phyloP scores from a whole-genome alignment of 2,797 vertebrate genomes.

The Poeciliopsis presidionis region DNA sequence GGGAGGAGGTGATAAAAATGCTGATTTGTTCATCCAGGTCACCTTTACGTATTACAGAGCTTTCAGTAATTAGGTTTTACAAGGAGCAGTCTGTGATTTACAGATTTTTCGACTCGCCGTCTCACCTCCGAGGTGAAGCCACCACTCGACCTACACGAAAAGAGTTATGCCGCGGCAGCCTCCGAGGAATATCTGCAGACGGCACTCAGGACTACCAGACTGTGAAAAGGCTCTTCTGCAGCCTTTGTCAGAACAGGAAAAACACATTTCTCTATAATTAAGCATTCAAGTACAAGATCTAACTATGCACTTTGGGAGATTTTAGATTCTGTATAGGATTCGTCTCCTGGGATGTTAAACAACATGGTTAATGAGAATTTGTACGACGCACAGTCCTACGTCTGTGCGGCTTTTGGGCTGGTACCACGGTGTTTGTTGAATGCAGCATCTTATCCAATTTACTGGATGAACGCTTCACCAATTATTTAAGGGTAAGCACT shows the following conservation, averaged over 20 bases:
- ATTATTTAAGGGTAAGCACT: conserved; percentile 13
- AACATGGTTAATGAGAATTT: neutral
- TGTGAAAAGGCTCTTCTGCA: neutral
- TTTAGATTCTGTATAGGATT: neutral
- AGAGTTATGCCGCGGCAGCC: conserved; percentile 9
- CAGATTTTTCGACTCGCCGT: conserved; percentile 14
- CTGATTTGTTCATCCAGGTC: conserved; percentile 23
- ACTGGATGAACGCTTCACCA: conserved; percentile 1
- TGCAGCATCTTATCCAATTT: conserved; percentile 5
- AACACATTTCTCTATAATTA: neutral
- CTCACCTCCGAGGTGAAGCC: conserved; percentile 24
- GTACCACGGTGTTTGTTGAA: neutral
- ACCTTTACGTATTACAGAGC: conserved; percentile 26
- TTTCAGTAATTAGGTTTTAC: conserved; percentile 33
- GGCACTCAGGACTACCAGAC: neutral
- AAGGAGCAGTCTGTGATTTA: conserved; percentile 31
- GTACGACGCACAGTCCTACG: neutral
- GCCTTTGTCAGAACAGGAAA: neutral
- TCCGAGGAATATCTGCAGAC: conserved; percentile 3
- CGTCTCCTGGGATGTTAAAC: neutral
- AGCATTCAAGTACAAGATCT: neutral
- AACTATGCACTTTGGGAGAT: neutral
- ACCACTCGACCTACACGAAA: neutral
- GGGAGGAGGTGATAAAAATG: conserved; percentile 18
- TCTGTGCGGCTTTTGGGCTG: neutral